Base-by-base conservation (phyloP, 2,797 vertebrate genomes). In the Chromobotia macracanthus region DNA sequence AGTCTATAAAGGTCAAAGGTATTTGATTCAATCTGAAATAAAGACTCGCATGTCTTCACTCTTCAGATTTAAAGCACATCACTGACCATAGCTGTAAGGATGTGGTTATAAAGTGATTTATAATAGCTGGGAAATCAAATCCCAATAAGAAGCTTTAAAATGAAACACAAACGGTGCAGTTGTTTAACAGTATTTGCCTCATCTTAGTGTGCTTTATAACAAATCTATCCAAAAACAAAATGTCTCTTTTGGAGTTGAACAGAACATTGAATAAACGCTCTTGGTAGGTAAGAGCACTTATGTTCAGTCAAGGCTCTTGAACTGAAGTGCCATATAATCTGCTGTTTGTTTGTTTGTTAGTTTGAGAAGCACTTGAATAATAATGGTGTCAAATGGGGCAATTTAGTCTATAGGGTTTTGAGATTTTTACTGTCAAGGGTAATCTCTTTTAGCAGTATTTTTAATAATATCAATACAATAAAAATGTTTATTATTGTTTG, bases 311-410 rank as follows among this genome's bases (percentile, higher is more conserved):
- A 23, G 38, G 31, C 21, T 76, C 64, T 68, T 53, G 15, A 18
- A 66, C 2, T 75, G 61, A 55, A 58, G 50, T 15, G n/a, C 23
- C 38, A 19, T 10, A 28, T 51, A 56, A 66, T 58, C 23, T 58
- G 23, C 65, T 56, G 16, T 76, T 19, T 23, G 2, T 46, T 55
- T 66, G 48, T 46, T 76, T 28, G 48, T 46, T 76, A 46, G 15
- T 46, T 46, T 58, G 4, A 67, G 38, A 46, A 19, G 7, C 64
- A 44, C 35, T 55, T 75, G 15, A 66, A 55, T 55, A 44, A 55
- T 23, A 75, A 41, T 25, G 5, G 13, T 9, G 10, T 65, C 9
- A 65, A 44, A 55, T 13, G 5, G 61, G 19, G 18, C 9, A 75
- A 4, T 51, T 75, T 64, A 35, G 2, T 25, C 15, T 53, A 5